Evolutionary conservation across 2,113 vertebrate species (phyloP).

Genomic region (Ictidomys tridecemlineatus): DNA sequence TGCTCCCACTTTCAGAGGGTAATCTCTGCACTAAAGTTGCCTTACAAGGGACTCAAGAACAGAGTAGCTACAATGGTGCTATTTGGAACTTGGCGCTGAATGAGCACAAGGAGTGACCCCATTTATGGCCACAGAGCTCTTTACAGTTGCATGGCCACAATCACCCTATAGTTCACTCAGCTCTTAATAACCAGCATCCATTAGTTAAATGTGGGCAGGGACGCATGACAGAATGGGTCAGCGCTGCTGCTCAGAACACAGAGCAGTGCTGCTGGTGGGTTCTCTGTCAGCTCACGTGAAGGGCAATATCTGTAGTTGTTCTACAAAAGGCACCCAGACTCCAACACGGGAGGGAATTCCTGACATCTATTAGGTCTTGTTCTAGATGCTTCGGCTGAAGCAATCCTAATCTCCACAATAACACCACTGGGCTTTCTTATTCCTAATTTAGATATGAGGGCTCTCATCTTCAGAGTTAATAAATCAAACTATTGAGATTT

Average conservation of each 20-base stretch:
- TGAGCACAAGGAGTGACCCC: background rate
- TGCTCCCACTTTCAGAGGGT: background rate
- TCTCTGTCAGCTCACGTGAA: background rate
- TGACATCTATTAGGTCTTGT: no score
- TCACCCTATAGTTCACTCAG: background rate
- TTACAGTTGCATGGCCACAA: background rate
- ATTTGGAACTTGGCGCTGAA: slow-evolving; percentile 4
- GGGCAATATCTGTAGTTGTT: background rate
- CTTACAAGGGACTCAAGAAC: background rate
- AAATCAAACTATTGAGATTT: background rate
- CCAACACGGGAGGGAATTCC: background rate
- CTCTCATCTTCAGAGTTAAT: background rate
- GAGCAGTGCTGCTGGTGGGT: rapidly evolving
- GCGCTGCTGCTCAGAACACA: background rate
- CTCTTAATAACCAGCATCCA: background rate
- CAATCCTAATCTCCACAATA: background rate
- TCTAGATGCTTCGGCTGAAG: background rate
- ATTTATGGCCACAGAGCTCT: background rate
- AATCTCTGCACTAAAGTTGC: background rate
- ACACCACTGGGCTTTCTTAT: background rate
- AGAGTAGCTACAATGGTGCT: background rate
- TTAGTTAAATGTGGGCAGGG: background rate
- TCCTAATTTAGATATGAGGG: background rate
- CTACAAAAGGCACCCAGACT: background rate
- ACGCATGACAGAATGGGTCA: background rate